Base-by-base conservation (phyloP, 1,140 invertebrate genomes). In the Nasonia giraulti region DNA sequence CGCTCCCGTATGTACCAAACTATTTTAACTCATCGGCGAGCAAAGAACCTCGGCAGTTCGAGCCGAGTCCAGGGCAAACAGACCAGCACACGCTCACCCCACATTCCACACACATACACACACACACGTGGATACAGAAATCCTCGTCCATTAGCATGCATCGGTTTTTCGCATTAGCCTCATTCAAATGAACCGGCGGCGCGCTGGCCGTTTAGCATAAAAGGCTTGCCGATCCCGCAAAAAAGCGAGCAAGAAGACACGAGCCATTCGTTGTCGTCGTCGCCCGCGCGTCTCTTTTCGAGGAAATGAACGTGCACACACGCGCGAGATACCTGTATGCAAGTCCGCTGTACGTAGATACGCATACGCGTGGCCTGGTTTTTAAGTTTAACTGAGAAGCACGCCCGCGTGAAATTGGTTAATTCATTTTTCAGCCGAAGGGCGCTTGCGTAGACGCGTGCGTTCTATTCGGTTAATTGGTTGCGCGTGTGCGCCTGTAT, bases 151-250 rank as follows among this genome's bases (percentile, higher is more conserved):
- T 93, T 93, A 93, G 91, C 89, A 91, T 91, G 91, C 91, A 92
- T 92, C 91, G 90, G 91, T 92, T 92, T 93, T 92, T 92, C 90
- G 90, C 92, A 93, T 92, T 93, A 92, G 91, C 89, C 88, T 90
- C 90, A 93, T 93, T 93, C 90, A 92, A 93, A 93, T 92, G 91
- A 92, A 93, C 89, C 88, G 88, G 87, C 77, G 55, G 55, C 20
- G 55, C 55, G 55, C 6, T 20, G 55, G n/a, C 55, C 89, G 89
- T 91, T 93, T 93, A 92, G 90, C 91, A 92, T 93, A 92, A 93
- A 92, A 92, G 92, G 89, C 88, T 88, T 40, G 33, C 33, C 82
- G 27, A 14, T 23, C 20, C 74, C 33, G 79, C 37, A 12, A 75
- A 82, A 82, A 75, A 74, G 20, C 23, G n/a, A 75, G 86, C 88